phyloP scores from a whole-genome alignment of 2,888 invertebrate species.

The Papilio protenor region DNA sequence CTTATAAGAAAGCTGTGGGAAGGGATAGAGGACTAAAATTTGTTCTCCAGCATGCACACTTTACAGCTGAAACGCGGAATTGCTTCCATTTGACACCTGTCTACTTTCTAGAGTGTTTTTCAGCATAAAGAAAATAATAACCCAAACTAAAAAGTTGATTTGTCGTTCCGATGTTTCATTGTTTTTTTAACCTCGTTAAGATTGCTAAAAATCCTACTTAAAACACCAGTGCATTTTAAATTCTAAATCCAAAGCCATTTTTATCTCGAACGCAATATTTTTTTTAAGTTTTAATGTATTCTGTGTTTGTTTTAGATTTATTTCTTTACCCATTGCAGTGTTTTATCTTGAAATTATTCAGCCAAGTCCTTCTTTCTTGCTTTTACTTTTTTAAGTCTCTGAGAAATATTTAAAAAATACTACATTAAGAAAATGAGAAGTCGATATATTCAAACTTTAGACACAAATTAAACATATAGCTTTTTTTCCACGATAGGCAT shows the following conservation, averaged over 20 bases:
- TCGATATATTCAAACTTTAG: not conserved
- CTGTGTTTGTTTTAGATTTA: constrained; percentile 22
- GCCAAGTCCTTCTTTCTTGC: not conserved
- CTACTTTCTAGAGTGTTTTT: not conserved
- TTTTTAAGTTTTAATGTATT: constrained; percentile 10
- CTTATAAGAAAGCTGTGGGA: too few species aligned
- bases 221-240: constrained; percentile 13
- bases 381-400: not conserved
- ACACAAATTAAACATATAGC: not conserved
- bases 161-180: not conserved
- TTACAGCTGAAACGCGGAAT: not conserved
- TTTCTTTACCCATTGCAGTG: constrained; percentile 5
- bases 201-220: not conserved
- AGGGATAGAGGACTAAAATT: too few species aligned
- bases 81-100: not conserved
- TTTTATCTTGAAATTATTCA: constrained; percentile 18
- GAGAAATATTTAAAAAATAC: not conserved
- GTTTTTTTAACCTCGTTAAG: not conserved
- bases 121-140: not conserved
- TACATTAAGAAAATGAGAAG: not conserved
- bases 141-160: not conserved
- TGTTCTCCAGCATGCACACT: too few species aligned
- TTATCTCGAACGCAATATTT: constrained; percentile 12
- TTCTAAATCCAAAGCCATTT: constrained; percentile 7
- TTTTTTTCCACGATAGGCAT: not conserved